A percentile compares a stretch with the other conserved stretches of the same genome.
phyloP scores from a whole-genome alignment of 2,797 vertebrate species.

The Intellagama lesueurii region DNA sequence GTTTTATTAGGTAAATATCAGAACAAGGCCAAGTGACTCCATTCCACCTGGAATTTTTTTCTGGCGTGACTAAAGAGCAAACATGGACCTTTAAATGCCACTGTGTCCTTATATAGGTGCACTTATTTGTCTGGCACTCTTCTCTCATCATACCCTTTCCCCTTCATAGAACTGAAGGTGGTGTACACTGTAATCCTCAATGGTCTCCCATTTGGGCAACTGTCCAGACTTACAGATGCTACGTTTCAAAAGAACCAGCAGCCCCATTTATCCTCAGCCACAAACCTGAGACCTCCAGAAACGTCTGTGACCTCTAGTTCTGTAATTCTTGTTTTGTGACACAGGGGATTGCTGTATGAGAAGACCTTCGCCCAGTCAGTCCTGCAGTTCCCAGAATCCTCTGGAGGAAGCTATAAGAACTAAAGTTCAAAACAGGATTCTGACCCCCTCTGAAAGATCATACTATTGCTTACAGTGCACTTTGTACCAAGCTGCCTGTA shows the following conservation, averaged over 20 bases:
- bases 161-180: neutral
- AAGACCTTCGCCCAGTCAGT: no score
- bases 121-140: neutral
- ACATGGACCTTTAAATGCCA: neutral
- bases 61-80: neutral
- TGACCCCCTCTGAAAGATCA: neutral
- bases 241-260: neutral
- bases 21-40: neutral
- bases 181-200: neutral
- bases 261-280: neutral
- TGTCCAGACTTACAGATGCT: neutral
- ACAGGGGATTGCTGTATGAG: neutral
- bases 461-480: neutral
- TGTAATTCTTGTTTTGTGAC: neutral
- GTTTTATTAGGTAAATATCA: conserved; percentile 20
- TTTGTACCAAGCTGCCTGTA: neutral
- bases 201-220: neutral
- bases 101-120: neutral
- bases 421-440: neutral
- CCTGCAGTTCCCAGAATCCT: neutral
- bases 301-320: neutral
- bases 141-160: neutral
- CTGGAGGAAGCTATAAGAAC: no score
- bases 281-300: neutral
- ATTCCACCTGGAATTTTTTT: neutral